Evolutionary conservation across 2,113 vertebrate genomes (phyloP), one percentile per base, ranked within the genome.

Genomic region (Stercorarius parasiticus): DNA sequence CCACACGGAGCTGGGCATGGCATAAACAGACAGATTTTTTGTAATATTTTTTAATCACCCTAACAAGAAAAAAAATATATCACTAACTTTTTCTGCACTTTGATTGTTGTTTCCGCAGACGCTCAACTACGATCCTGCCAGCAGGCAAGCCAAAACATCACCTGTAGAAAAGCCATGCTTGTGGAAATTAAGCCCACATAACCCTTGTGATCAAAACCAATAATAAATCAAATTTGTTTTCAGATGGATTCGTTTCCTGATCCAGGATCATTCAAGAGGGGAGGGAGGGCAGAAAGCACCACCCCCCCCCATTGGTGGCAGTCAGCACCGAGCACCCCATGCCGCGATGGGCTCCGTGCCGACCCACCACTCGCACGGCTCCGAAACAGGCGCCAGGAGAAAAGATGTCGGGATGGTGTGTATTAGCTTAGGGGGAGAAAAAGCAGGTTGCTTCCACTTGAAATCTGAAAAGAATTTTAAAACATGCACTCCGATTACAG

Each of bases 401-500:
- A 64, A 15, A 73, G 47, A 10, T 9, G 16, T 8, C 47, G 32
- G 80, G 30, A 36, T 23, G 1, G 2, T 1, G 1, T 12, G 3
- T 16, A 14, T 64, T 34, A 27, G 34, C 19, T 43, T 20, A 10
- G 19, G 13, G 66, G n/a, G 11, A 45, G 14, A 36, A 59, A 73
- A 70, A 56, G 5, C 20, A 59, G 4, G 32, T 26, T 77, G 38
- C 11, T 47, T 71, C n/a, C 23, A 26, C 42, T 50, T 26, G 32
- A 85, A 78, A 62, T 50, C 43, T 19, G 25, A 73, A 43, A 65
- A 25, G 15, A 55, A 18, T 45, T 64, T 47, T 36, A 55, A 65
- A 74, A 15, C 4, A 38, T 0, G 0, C 43, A n/a, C 66, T 73
- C 45, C 0, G 15, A 45, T 50, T 55, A 55, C 55, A 58, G 42